These are phyloP conservation scores for Xestoiulus laeticollis DNA, from an alignment of 2,888 invertebrate species.

Conservation along the genomic window DNA sequence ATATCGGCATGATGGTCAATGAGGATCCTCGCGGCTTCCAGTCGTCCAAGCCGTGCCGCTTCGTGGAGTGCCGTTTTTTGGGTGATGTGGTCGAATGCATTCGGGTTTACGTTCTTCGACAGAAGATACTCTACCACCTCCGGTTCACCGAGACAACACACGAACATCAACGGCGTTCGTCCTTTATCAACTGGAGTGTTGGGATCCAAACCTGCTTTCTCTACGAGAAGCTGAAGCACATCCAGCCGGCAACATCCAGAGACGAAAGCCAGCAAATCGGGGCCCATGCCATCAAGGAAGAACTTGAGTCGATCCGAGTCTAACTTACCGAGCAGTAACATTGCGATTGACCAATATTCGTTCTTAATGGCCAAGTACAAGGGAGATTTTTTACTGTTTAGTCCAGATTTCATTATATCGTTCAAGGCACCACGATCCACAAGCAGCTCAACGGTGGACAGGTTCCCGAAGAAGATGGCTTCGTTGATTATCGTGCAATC, in stretches of 20 bases:
- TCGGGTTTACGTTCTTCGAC: neutral
- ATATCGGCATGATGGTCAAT: neutral
- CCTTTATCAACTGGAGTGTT: neutral
- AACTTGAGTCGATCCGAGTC: neutral
- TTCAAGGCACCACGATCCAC: neutral
- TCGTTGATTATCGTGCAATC: neutral
- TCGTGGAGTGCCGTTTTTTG: neutral
- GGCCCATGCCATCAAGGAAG: neutral
- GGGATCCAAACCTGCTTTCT: neutral
- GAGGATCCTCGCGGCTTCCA: neutral
- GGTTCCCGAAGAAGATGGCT: neutral
- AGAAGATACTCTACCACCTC: neutral
- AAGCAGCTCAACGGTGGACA: neutral
- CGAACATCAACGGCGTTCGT: neutral
- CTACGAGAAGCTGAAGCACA: neutral
- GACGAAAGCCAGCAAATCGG: neutral
- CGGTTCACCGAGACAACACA: neutral
- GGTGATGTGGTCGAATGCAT: neutral
- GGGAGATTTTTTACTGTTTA: neutral
- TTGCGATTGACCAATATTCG: neutral
- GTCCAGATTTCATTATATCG: neutral
- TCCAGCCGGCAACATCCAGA: neutral
- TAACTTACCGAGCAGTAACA: neutral
- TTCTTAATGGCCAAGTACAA: neutral
- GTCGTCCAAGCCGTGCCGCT: neutral